These are phyloP conservation scores for Raja brachyura DNA, from an alignment of 2,113 vertebrate genomes.

Conservation along the genomic window DNA sequence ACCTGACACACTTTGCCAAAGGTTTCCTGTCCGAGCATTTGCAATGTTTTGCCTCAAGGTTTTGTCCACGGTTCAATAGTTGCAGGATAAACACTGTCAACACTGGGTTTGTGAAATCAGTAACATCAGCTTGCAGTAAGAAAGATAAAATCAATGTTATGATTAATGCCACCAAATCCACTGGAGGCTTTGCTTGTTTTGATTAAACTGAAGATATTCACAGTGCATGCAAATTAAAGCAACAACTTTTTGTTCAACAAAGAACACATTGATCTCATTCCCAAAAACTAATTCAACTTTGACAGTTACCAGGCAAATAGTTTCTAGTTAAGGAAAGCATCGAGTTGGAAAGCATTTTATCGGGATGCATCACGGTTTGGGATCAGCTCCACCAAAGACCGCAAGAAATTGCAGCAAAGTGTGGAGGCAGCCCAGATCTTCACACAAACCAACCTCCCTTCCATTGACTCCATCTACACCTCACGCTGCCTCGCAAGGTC, in stretches of 20 bases:
- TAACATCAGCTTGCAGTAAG: background rate
- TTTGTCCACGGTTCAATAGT: background rate
- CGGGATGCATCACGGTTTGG: too few relatives aligned
- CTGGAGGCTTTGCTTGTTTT: background rate
- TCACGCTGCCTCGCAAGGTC: too few relatives aligned
- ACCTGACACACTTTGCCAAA: background rate
- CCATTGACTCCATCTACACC: too few relatives aligned
- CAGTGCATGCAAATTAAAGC: background rate
- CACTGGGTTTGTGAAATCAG: background rate
- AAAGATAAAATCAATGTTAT: background rate
- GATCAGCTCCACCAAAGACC: too few relatives aligned
- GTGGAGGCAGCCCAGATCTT: too few relatives aligned
- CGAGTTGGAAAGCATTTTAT: too few relatives aligned
- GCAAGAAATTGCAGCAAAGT: too few relatives aligned
- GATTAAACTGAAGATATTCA: conserved; percentile 16
- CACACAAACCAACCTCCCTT: too few relatives aligned
- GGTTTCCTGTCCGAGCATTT: background rate
- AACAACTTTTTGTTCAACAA: background rate
- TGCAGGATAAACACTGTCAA: background rate
- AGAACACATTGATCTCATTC: background rate
- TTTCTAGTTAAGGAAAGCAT: background rate
- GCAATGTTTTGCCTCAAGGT: background rate
- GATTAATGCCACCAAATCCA: background rate
- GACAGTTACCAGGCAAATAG: background rate
- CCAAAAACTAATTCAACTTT: background rate